These are phyloP conservation scores for Pterocles orientalis DNA, from an alignment of 2,113 vertebrate species.

Conservation along the genomic window DNA sequence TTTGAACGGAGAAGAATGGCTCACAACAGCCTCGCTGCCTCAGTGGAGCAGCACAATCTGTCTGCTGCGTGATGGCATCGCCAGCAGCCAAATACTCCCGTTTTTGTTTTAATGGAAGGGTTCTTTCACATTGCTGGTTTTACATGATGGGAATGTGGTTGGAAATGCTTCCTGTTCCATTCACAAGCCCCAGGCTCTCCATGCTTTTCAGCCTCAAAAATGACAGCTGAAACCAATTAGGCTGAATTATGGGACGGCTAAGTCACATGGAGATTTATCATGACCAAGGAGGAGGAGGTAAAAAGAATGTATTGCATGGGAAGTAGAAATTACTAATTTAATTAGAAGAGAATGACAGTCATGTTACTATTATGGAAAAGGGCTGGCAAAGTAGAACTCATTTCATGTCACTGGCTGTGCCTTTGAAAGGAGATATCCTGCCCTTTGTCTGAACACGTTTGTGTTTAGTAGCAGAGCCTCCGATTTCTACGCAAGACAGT, in stretches of 20 bases:
- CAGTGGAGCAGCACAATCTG: conserved; percentile 61
- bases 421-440: not conserved
- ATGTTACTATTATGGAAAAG: not conserved
- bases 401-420: not conserved
- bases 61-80: conserved; percentile 61
- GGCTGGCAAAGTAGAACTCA: not conserved
- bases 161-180: conserved; percentile 73
- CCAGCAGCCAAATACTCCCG: conserved; percentile 68
- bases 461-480: conserved; percentile 12
- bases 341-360: conserved; percentile 48
- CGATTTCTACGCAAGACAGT: not conserved
- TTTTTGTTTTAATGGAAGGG: conserved; percentile 73
- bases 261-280: conserved; percentile 67
- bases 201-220: conserved; percentile 66
- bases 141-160: conserved; percentile 73
- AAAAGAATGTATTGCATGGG: conserved; percentile 20
- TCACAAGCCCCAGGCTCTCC: conserved; percentile 70
- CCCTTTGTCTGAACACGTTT: not conserved
- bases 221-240: conserved; percentile 79
- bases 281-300: conserved; percentile 28
- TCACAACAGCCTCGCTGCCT: conserved; percentile 36
- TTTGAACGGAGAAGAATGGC: conserved; percentile 61
- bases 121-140: conserved; percentile 74
- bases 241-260: conserved; percentile 64
- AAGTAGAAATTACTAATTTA: conserved; percentile 63